phyloP scores from a whole-genome alignment of 2,888 invertebrate genomes.

The Elmis aenea region DNA sequence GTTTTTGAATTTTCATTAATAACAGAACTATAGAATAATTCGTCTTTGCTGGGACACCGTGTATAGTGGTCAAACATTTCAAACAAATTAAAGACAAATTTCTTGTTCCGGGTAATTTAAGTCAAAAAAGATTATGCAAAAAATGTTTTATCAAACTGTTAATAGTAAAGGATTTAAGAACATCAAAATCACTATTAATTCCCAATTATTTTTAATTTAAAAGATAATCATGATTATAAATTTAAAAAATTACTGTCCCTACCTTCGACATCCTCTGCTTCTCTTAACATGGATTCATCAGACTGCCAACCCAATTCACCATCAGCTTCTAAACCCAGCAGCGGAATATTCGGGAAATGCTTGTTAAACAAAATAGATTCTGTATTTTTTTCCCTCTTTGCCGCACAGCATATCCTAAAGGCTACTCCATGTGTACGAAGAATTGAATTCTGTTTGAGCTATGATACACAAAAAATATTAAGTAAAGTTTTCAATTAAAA shows the following conservation, averaged over 20 bases:
- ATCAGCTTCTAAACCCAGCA: constrained; percentile 1
- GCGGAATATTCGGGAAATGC: constrained; percentile 1
- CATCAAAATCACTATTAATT: too few relatives aligned
- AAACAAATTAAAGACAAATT: too few relatives aligned
- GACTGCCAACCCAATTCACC: constrained; percentile 3
- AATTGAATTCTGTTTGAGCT: constrained; percentile 1
- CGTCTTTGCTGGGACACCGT: too few relatives aligned
- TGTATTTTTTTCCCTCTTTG: not conserved
- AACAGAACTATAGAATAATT: too few relatives aligned
- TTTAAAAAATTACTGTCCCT: not conserved
- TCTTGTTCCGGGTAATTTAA: too few relatives aligned
- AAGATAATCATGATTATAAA: not conserved
- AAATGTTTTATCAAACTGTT: too few relatives aligned
- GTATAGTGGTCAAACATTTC: too few relatives aligned
- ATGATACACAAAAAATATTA: not conserved
- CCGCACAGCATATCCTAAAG: constrained; percentile 2
- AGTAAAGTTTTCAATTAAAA: not conserved
- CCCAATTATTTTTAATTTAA: too few relatives aligned
- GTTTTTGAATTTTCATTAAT: too few relatives aligned
- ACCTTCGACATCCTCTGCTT: not conserved
- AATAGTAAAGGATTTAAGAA: too few relatives aligned
- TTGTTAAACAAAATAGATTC: constrained; percentile 1
- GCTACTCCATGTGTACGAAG: constrained; percentile 1
- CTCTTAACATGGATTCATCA: not conserved
- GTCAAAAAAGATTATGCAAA: too few relatives aligned